Evolutionary conservation across 2,113 vertebrate genomes (phyloP).

Genomic region (Oriolus oriolus): DNA sequence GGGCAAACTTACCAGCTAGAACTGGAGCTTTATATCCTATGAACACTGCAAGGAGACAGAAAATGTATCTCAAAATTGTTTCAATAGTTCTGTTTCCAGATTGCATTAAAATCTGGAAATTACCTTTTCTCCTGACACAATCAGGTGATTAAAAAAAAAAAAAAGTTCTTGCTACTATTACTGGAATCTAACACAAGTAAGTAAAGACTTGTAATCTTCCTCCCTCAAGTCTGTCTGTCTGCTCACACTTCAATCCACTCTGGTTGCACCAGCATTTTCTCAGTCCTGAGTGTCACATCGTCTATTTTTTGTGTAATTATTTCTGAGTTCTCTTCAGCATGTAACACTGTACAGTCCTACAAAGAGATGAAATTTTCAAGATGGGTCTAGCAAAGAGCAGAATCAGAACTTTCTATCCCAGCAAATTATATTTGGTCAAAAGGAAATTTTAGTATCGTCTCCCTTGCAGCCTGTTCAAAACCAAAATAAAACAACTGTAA

Average conservation of each 20-base stretch:
- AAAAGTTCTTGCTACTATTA: not conserved
- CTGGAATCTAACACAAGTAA: not conserved
- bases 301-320: not conserved
- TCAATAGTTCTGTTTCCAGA: not conserved
- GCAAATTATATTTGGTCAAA: not conserved
- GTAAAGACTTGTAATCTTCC: not conserved
- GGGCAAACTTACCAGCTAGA: not conserved
- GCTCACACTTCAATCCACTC: not conserved
- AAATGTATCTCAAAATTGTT: not conserved
- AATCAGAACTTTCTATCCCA: not conserved
- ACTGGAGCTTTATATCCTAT: not conserved
- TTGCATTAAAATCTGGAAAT: not conserved
- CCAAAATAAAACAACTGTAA: not conserved
- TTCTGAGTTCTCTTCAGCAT: not conserved
- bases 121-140: not conserved
- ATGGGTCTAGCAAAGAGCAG: rapidly evolving
- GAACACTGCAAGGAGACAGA: not conserved
- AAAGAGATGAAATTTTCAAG: not conserved
- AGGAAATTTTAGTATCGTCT: not conserved
- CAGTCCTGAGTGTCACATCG: not conserved
- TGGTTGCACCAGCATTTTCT: not conserved
- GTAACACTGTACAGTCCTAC: not conserved
- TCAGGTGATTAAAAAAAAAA: not conserved
- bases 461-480: not conserved
- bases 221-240: not conserved